Evolutionary conservation across 35 echinoderm and acorn worm genomes (phyloP).

Genomic region (Apostichopus californicus): DNA sequence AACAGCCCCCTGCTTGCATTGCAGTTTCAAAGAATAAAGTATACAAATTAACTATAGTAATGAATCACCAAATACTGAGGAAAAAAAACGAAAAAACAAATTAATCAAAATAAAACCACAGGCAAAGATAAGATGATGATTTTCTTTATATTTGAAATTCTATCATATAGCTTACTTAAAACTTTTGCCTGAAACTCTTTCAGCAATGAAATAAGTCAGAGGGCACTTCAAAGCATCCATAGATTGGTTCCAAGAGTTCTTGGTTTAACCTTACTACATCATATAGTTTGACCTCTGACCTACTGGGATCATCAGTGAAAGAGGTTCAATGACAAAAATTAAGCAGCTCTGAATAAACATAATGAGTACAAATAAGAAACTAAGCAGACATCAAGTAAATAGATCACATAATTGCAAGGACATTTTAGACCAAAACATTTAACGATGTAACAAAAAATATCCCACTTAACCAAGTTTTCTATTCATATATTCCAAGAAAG

Average conservation of each 20-base stretch:
- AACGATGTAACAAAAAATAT: too few relatives aligned
- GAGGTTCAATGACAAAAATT: not conserved
- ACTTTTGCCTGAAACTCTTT: slow-evolving; percentile 20
- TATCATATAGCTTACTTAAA: not conserved
- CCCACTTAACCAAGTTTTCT: too few relatives aligned
- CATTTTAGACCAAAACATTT: too few relatives aligned
- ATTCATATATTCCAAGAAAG: not conserved
- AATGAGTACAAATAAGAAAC: not conserved
- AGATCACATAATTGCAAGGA: not conserved
- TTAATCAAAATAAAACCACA: too few relatives aligned
- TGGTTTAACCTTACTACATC: slow-evolving; percentile 41
- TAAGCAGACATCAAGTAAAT: not conserved
- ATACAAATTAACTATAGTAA: too few relatives aligned
- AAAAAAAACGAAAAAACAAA: too few relatives aligned
- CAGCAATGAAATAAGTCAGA: slow-evolving; percentile 14
- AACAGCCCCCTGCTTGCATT: too few relatives aligned
- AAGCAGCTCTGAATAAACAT: not conserved
- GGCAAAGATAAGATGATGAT: too few relatives aligned
- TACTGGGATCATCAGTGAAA: slow-evolving; percentile 13
- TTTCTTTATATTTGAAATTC: too few relatives aligned
- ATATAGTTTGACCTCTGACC: slow-evolving; percentile 28
- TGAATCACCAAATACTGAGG: too few relatives aligned
- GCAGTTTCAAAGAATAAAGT: too few relatives aligned
- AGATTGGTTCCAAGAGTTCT: slow-evolving; percentile 25
- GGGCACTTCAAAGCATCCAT: slow-evolving; percentile 8